Evolutionary conservation across 2,888 invertebrate species (phyloP).

Genomic region (Sarcophaga variegata): DNA sequence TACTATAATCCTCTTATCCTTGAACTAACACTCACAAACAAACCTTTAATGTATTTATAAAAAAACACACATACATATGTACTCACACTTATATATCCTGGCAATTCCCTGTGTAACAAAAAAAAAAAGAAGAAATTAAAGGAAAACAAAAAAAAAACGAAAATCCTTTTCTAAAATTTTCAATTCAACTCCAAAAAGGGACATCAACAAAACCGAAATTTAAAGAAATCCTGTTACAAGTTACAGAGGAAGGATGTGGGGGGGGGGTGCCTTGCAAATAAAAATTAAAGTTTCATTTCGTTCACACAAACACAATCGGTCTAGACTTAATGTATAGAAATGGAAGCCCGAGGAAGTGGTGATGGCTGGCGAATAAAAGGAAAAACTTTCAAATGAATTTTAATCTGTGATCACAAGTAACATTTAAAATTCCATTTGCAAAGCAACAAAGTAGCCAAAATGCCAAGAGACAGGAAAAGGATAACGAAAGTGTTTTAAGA

Average conservation of each 20-base stretch:
- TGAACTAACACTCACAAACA: conserved; percentile 45
- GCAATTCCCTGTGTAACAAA: too few species aligned
- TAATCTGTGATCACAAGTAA: conserved; percentile 56
- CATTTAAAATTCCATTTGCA: background rate
- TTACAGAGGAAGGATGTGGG: background rate
- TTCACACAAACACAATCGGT: conserved; percentile 44
- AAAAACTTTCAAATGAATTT: conserved; percentile 52
- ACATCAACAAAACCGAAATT: conserved; percentile 45
- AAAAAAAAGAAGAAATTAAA: too few species aligned
- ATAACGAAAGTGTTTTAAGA: too few species aligned
- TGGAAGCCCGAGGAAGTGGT: background rate
- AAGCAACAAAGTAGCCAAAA: too few species aligned
- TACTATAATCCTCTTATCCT: conserved; percentile 69
- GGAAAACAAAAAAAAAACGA: background rate
- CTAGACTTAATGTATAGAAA: conserved; percentile 47
- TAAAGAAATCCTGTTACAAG: background rate
- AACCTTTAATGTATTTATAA: background rate
- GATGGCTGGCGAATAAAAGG: conserved; percentile 16
- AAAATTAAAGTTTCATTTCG: conserved; percentile 23
- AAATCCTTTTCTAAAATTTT: conserved; percentile 36
- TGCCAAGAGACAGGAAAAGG: too few species aligned
- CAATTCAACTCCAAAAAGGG: conserved; percentile 37
- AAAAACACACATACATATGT: background rate
- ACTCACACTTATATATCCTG: background rate
- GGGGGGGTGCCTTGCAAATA: conserved; percentile 6